A percentile compares a stretch with the other conserved stretches of the same genome.
phyloP scores from a whole-genome alignment of 2,888 invertebrate species.

The Elegia similella region DNA sequence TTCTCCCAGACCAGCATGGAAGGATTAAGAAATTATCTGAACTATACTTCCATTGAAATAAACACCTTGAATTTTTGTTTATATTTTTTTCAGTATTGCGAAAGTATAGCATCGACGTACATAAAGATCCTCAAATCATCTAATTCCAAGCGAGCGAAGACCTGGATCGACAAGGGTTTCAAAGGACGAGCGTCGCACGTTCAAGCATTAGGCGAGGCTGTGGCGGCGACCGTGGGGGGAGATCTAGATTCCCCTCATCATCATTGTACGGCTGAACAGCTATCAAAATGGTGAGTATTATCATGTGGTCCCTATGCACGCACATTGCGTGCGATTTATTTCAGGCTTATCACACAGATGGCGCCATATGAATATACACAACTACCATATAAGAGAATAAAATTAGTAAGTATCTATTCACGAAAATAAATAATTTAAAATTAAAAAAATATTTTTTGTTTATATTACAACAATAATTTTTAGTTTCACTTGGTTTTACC shows the following conservation, averaged over 20 bases:
- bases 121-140: slow-evolving; percentile 84
- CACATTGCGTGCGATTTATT: too few species aligned
- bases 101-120: slow-evolving; percentile 88
- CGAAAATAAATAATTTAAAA: too few species aligned
- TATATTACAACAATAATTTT: too few species aligned
- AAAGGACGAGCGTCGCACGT: slow-evolving; percentile 60
- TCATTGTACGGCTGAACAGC: slow-evolving; percentile 46
- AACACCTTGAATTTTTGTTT: not conserved
- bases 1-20: too few species aligned
- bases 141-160: slow-evolving; percentile 40
- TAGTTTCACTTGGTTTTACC: too few species aligned
- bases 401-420: too few species aligned
- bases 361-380: too few species aligned
- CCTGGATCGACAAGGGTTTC: slow-evolving; percentile 71
- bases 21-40: too few species aligned
- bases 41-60: too few species aligned
- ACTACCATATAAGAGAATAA: too few species aligned
- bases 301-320: not conserved
- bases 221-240: slow-evolving; percentile 54
- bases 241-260: slow-evolving; percentile 54
- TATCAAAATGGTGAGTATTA: slow-evolving; percentile 56
- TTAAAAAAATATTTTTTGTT: too few species aligned
- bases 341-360: too few species aligned
- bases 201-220: slow-evolving; percentile 68
- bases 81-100: slow-evolving; percentile 84